A percentile compares a stretch with the other conserved stretches of the same genome.
These are phyloP conservation scores for Nibea coibor DNA, from an alignment of 2,113 vertebrate species.

Conservation along the genomic window DNA sequence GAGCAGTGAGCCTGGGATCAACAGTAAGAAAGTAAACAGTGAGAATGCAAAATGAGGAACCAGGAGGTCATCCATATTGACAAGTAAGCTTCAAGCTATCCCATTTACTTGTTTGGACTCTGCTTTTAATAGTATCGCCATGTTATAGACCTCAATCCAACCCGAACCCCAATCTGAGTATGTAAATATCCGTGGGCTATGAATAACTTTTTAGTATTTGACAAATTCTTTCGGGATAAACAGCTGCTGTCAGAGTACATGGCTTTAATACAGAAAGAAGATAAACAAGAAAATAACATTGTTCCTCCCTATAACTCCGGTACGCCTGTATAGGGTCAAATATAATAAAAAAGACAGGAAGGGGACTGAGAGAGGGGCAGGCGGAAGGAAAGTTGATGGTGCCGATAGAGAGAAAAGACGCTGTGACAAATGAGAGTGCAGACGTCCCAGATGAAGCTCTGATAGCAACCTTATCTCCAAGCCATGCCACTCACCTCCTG, in stretches of 20 bases:
- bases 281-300: conserved; percentile 17
- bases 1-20: conserved; percentile 9
- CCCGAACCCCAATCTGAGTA: conserved; percentile 4
- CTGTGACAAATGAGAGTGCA: conserved; percentile 66
- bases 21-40: not conserved
- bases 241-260: not conserved
- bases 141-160: conserved; percentile 21
- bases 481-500: conserved; percentile 63
- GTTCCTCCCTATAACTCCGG: not conserved
- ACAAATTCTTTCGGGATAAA: not conserved
- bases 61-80: conserved; percentile 11
- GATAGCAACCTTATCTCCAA: conserved; percentile 70
- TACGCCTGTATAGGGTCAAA: conserved; percentile 39
- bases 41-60: conserved; percentile 21
- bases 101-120: conserved; percentile 6
- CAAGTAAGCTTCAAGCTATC: conserved; percentile 11
- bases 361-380: conserved; percentile 32
- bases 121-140: not conserved
- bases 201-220: not conserved
- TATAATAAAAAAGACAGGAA: conserved; percentile 46
- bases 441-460: conserved; percentile 60
- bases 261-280: not conserved
- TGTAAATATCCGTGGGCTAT: not conserved
- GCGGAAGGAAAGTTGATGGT: conserved; percentile 48
- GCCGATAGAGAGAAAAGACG: conserved; percentile 55